Conservation (phyloP, 2,888 invertebrate species). For the Cheilosia urbana region DNA sequence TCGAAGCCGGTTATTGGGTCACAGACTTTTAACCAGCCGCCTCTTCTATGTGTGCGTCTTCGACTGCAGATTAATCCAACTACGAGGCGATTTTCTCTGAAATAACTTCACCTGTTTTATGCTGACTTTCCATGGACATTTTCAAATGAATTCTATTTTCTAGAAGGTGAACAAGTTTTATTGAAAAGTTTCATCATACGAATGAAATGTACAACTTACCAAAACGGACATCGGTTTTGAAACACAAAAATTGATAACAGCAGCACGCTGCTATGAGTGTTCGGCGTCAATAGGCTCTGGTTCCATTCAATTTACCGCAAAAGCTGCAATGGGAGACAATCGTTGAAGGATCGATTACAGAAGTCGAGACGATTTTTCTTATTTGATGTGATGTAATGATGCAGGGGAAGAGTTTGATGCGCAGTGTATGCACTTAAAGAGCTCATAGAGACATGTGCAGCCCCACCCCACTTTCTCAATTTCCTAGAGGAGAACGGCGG, state of each 20-base stretch:
- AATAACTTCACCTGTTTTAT: constrained; percentile 33
- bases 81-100: constrained; percentile 5
- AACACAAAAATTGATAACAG: constrained; percentile 17
- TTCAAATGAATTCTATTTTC: constrained; percentile 48
- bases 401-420: too few species aligned
- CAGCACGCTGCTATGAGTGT: constrained; percentile 12
- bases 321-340: constrained; percentile 39
- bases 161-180: not conserved
- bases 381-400: too few species aligned
- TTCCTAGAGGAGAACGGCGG: too few species aligned
- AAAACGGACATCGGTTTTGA: constrained; percentile 1
- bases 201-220: constrained; percentile 4
- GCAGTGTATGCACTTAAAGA: too few species aligned
- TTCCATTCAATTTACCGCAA: constrained; percentile 41
- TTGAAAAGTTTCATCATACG: not conserved
- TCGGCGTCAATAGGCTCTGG: constrained; percentile 21
- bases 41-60: not conserved
- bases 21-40: too few species aligned
- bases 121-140: constrained; percentile 38
- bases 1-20: not conserved
- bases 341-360: not conserved
- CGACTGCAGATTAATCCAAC: constrained; percentile 14
- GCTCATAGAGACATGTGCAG: too few species aligned
- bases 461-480: too few species aligned
- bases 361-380: not conserved